Evolutionary conservation across 2,888 invertebrate genomes (phyloP), one percentile per base, ranked within the genome.

Genomic region (Lepidonotus clava): DNA sequence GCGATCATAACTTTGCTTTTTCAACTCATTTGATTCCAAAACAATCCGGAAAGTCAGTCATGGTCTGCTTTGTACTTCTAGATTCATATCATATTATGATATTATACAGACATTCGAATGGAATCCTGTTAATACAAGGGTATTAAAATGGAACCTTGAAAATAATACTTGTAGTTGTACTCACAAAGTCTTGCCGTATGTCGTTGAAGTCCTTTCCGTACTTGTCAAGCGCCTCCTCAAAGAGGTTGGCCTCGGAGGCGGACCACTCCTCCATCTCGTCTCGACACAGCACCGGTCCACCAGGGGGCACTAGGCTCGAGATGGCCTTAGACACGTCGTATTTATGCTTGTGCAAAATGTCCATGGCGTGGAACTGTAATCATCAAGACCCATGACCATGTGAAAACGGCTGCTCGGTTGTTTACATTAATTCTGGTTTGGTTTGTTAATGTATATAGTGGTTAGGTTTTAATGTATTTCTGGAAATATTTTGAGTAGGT

Each of bases 201-300:
- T 99, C 99, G 92, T 97, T 97, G 95, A 99, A 99, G 95, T 99
- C 99, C 95, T 99, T 99, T 92, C 99, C 99, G 89, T 94, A 94
- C 92, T 95, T 95, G 88, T 95, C 99, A 92, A 99, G 96, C 67
- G 99, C 99, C 95, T 99, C 99, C 95, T 99, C 99, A 95, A 99
- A 99, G 87, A 99, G 96, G 95, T 98, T 99, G 85, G 99, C 99
- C 95, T 99, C 99, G 18, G 98, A 98, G 67, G 99, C 98, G 91
- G 99, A 98, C 99, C 99, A 99, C 95, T 99, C 99, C 95, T 99
- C 99, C 97, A 99, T 98, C 95, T 99, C 99, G 95, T 99, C 99
- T 91, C 99, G 96, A 90, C 94, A 95, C 90, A 99, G 96, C 91
- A 99, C 98, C 34, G 99, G 99, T 24, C 99, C 98, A 90, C 97